phyloP scores from a whole-genome alignment of 2,888 invertebrate genomes.

The Aphodius sticticus region DNA sequence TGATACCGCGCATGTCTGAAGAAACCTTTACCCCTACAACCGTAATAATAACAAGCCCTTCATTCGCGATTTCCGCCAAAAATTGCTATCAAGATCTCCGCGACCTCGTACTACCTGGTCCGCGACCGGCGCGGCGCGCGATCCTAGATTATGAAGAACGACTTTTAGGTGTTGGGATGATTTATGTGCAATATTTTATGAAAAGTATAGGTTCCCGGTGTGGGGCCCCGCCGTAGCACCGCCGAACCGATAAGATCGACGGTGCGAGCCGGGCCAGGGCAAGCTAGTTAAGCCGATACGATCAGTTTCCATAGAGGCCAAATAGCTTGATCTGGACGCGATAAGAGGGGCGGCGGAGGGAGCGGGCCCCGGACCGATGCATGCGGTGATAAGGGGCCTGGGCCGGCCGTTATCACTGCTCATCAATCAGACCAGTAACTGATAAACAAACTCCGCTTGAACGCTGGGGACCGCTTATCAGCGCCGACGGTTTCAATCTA shows the following conservation, averaged over 20 bases:
- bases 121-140: not conserved
- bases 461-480: constrained; percentile 62
- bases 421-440: constrained; percentile 60
- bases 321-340: constrained; percentile 56
- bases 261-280: constrained; percentile 57
- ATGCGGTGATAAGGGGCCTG: constrained; percentile 60
- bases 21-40: not conserved
- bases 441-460: constrained; percentile 60
- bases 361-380: constrained; percentile 53
- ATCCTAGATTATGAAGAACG: constrained; percentile 41
- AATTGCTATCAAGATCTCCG: not conserved
- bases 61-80: not conserved
- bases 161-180: constrained; percentile 55
- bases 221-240: constrained; percentile 28
- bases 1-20: too few relatives aligned
- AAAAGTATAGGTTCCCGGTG: constrained; percentile 52
- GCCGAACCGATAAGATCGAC: constrained; percentile 60
- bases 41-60: not conserved
- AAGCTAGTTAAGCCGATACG: constrained; percentile 67
- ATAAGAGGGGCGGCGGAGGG: constrained; percentile 51
- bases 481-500: constrained; percentile 65
- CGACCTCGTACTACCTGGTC: not conserved
- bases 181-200: constrained; percentile 52
- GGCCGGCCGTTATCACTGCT: constrained; percentile 59
- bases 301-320: constrained; percentile 62